A percentile compares a stretch with the other conserved stretches of the same genome.
These are phyloP conservation scores for Tiphia femorata DNA, from an alignment of 2,888 invertebrate genomes.

Conservation along the genomic window DNA sequence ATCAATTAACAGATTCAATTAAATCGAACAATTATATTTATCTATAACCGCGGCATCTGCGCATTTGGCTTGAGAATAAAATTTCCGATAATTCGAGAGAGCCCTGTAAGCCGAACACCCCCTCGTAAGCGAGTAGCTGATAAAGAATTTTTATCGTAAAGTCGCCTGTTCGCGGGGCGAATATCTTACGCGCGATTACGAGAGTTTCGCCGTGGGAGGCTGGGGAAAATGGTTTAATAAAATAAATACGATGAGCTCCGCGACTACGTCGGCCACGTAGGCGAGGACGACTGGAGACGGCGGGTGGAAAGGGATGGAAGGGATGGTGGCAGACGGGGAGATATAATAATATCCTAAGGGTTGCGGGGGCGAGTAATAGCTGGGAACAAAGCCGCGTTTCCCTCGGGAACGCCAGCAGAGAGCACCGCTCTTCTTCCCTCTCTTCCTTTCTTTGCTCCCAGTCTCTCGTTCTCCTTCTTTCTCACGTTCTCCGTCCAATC, in stretches of 20 bases:
- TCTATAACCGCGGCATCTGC: too few relatives aligned
- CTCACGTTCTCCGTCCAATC: conserved; percentile 20
- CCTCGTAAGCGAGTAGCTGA: too few relatives aligned
- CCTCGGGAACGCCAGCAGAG: conserved; percentile 42
- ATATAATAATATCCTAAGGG: conserved; percentile 69
- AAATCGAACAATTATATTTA: too few relatives aligned
- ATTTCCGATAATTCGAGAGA: too few relatives aligned
- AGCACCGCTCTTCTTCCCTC: conserved; percentile 22
- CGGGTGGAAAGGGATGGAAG: conserved; percentile 12
- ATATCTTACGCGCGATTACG: conserved; percentile 28
- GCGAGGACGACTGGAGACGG: conserved; percentile 20
- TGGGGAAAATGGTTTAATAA: conserved; percentile 66
- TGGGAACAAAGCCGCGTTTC: conserved; percentile 67
- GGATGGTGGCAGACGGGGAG: conserved; percentile 57
- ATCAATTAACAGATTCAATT: too few relatives aligned
- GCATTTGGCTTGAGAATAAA: too few relatives aligned
- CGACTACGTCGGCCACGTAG: conserved; percentile 39
- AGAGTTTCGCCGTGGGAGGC: conserved; percentile 33
- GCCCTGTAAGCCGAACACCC: too few relatives aligned
- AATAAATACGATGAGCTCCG: conserved; percentile 64
- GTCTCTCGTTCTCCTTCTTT: conserved; percentile 25
- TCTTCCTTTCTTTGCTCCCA: conserved; percentile 21
- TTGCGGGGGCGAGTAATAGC: conserved; percentile 67
- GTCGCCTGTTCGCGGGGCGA: conserved; percentile 6
- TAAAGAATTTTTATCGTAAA: too few relatives aligned